Percentiles rank a stretch among this genome's conserved stretches.
phyloP scores from a whole-genome alignment of 2,797 vertebrate genomes.

The Labroides dimidiatus region DNA sequence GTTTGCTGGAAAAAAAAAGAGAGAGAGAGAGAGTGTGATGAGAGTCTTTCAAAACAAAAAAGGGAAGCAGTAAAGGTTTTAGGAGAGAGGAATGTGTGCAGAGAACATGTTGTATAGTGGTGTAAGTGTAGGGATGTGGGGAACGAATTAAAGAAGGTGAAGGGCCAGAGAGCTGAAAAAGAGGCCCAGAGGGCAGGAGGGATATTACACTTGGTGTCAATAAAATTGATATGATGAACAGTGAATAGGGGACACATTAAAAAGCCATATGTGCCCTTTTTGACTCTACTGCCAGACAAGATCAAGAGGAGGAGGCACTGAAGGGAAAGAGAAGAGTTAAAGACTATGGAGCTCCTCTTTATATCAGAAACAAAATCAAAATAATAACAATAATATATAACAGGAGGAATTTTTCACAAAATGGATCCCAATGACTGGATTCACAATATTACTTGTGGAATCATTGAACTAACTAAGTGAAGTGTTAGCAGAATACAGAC shows the following conservation, averaged over 20 bases:
- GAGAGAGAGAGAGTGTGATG: background rate
- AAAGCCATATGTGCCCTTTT: slow-evolving; percentile 26
- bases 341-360: background rate
- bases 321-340: background rate
- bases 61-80: slow-evolving; percentile 45
- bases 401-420: slow-evolving; percentile 25
- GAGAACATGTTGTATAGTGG: background rate
- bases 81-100: background rate
- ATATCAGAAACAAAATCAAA: background rate
- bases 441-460: slow-evolving; percentile 11
- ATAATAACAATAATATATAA: slow-evolving; percentile 17
- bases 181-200: slow-evolving; percentile 17
- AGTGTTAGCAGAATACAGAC: slow-evolving; percentile 44
- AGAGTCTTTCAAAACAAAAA: slow-evolving; percentile 11
- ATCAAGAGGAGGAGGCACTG: slow-evolving; percentile 2
- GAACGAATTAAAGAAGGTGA: slow-evolving; percentile 3
- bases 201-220: slow-evolving; percentile 32
- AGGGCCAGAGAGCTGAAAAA: slow-evolving; percentile 22
- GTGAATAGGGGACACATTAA: slow-evolving; percentile 34
- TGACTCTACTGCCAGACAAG: slow-evolving; percentile 12
- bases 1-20: background rate
- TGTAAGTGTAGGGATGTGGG: background rate
- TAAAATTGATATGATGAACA: slow-evolving; percentile 49
- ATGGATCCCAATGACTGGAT: slow-evolving; percentile 25
- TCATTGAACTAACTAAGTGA: slow-evolving; percentile 23